Evolutionary conservation across 2,113 vertebrate genomes (phyloP).

Genomic region (Amphiprion ocellaris): DNA sequence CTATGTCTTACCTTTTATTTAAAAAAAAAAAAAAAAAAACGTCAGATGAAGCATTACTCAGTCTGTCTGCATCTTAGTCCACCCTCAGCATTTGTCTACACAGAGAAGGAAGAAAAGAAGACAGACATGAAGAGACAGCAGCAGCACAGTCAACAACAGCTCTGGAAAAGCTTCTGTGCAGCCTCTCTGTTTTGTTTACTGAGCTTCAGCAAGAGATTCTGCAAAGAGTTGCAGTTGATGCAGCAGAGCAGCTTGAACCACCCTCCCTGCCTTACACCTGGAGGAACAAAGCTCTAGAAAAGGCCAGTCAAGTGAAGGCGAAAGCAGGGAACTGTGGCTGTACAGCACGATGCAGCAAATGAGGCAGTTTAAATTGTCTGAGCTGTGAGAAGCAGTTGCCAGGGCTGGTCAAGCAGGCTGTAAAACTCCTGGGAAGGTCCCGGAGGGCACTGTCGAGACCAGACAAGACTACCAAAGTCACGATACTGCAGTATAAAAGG

Average conservation of each 20-base stretch:
- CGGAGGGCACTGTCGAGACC: slow-evolving; percentile 64
- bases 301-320: slow-evolving; percentile 12
- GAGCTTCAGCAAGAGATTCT: slow-evolving; percentile 49
- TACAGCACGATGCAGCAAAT: slow-evolving; percentile 15
- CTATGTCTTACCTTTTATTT: slow-evolving; percentile 5
- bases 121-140: slow-evolving; percentile 48
- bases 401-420: slow-evolving; percentile 60
- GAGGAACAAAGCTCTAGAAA: slow-evolving; percentile 17
- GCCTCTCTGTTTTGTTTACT: slow-evolving; percentile 38
- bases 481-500: background rate
- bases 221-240: slow-evolving; percentile 38
- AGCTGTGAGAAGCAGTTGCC: slow-evolving; percentile 58
- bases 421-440: slow-evolving; percentile 81
- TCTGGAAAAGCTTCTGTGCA: slow-evolving; percentile 24
- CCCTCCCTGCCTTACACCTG: slow-evolving; percentile 21
- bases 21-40: background rate
- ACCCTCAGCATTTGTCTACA: slow-evolving; percentile 30
- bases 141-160: slow-evolving; percentile 4
- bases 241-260: slow-evolving; percentile 29
- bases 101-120: slow-evolving; percentile 25
- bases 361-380: slow-evolving; percentile 70
- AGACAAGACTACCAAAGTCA: slow-evolving; percentile 25
- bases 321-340: slow-evolving; percentile 1
- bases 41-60: slow-evolving; percentile 14
- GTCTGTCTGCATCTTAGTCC: slow-evolving; percentile 29